Evolutionary conservation across 2,113 vertebrate genomes (phyloP).

Genomic region (Tauraco erythrolophus): DNA sequence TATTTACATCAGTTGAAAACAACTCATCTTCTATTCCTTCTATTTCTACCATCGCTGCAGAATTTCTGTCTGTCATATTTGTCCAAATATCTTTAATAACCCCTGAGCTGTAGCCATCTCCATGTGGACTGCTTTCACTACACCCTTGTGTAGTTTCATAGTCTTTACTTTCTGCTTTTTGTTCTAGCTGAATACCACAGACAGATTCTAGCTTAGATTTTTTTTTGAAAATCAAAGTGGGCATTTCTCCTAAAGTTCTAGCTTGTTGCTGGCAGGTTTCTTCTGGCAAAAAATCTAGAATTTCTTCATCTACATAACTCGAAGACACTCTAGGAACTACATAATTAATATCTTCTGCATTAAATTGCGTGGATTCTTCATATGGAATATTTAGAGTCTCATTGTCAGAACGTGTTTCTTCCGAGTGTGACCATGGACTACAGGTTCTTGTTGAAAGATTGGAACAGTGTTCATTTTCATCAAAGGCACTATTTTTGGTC

Average conservation of each 20-base stretch:
- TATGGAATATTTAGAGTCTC: conserved; percentile 87
- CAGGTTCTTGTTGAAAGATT: conserved; percentile 98
- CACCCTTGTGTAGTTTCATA: conserved; percentile 84
- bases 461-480: conserved; percentile 99
- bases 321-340: conserved; percentile 90
- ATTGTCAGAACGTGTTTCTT: conserved; percentile 97
- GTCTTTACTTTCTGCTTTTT: conserved; percentile 86
- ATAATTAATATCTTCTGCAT: conserved; percentile 87
- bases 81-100: conserved; percentile 98
- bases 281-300: conserved; percentile 93
- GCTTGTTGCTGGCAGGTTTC: conserved; percentile 84
- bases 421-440: conserved; percentile 99
- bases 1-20: conserved; percentile 84
- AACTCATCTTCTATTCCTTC: conserved; percentile 84
- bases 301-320: conserved; percentile 92
- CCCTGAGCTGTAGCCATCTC: conserved; percentile 94
- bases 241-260: conserved; percentile 81
- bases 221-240: conserved; percentile 87
- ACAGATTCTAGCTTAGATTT: conserved; percentile 98
- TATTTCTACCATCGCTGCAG: conserved; percentile 75
- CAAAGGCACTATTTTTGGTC: conserved; percentile 99
- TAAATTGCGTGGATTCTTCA: conserved; percentile 90
- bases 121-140: conserved; percentile 82
- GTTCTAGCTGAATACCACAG: conserved; percentile 95
- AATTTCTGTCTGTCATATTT: conserved; percentile 84